Percentiles rank a stretch among this genome's conserved stretches.
Conservation (phyloP, 2,113 vertebrate genomes). For the Podarcis muralis region DNA sequence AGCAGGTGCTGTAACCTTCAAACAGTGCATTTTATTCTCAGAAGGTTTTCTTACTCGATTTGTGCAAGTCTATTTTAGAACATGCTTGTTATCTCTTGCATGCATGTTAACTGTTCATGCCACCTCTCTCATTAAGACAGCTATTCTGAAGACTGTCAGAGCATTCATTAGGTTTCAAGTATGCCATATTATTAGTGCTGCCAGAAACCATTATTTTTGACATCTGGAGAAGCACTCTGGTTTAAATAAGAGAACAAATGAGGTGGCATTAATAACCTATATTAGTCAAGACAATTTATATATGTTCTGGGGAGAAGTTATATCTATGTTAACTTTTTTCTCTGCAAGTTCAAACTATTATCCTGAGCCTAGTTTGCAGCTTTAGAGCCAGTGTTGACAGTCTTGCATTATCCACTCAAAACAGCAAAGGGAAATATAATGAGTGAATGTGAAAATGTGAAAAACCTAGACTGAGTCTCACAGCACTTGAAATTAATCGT, state of each 20-base stretch:
- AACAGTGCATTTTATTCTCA: constrained; percentile 24
- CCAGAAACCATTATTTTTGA: constrained; percentile 44
- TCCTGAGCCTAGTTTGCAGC: not conserved
- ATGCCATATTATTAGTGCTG: constrained; percentile 33
- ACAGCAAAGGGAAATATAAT: not conserved
- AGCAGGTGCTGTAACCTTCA: too few species aligned
- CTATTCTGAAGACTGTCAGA: constrained; percentile 36
- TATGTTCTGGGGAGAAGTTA: not conserved
- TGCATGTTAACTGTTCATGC: not conserved
- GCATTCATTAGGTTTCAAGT: constrained; percentile 52
- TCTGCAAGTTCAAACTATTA: not conserved
- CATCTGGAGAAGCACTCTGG: constrained; percentile 8
- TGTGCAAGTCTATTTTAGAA: not conserved
- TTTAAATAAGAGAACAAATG: constrained; percentile 22
- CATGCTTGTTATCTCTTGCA: not conserved
- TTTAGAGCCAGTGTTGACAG: not conserved
- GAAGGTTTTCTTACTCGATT: not conserved
- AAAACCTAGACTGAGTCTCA: too few species aligned
- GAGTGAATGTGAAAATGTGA: too few species aligned
- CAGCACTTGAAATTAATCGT: not conserved
- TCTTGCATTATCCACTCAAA: not conserved
- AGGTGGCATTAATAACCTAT: not conserved
- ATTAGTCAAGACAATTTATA: not conserved
- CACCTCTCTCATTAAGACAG: not conserved
- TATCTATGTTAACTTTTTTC: not conserved